Base-by-base conservation (phyloP, 2,113 vertebrate genomes). In the Melanocharis versteri region DNA sequence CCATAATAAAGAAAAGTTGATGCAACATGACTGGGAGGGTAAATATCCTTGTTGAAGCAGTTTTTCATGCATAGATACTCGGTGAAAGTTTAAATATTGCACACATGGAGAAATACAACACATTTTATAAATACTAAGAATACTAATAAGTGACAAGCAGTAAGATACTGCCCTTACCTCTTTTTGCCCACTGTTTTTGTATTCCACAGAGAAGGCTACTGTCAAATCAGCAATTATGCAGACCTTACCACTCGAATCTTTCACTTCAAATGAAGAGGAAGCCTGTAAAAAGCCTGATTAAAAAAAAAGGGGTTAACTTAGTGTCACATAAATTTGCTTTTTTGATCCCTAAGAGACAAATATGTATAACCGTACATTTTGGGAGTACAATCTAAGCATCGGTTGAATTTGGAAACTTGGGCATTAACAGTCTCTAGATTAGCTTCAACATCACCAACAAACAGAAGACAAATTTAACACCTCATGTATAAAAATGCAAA, bases 221-320 rank as follows among this genome's bases (percentile, higher is more conserved):
- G 98, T 98, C 83, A 99, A 97, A 84, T 98, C 76, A 16, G 99
- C 98, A 53, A 98, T 98, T 72, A 99, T 98, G 82, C 99, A 99
- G 42, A 97, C 97, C 17, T 98, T 97, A 58, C 93, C 96, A 13
- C 96, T 98, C 37, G 83, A 69, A 21, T 98, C 96, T 19, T 64
- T 98, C 94, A 99, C 99, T 81, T 98, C 98, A 35, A 99, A 98
- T 30, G 98, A 97, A 33, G 97, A 97, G 12, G 94, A 91, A 57
- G 88, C 40, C 37, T 97, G 97, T 69, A 97, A 47, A 79, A 98
- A 95, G 54, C 97, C 98, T 97, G 96, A 88, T 40, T 69, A 93
- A 62, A 87, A 72, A 35, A 77, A 23, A 91, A 76, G 35, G 10
- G 6, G 17, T 93, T 93, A 94, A 62, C 11, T 30, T 37, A 12